These are phyloP conservation scores for Panurus biarmicus DNA, from an alignment of 2,113 vertebrate species.

Conservation along the genomic window DNA sequence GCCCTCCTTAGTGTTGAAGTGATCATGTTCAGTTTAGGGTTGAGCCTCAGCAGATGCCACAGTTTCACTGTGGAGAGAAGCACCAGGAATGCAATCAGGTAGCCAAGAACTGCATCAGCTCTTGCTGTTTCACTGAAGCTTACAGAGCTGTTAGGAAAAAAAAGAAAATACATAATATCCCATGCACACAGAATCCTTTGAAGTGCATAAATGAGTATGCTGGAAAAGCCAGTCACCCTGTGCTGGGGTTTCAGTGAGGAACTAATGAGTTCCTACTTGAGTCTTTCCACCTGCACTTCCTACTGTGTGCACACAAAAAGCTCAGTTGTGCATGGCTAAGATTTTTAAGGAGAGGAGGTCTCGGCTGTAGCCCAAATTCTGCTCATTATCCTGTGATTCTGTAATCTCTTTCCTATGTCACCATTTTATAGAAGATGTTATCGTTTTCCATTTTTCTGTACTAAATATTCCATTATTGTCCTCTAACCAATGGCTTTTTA, in stretches of 20 bases:
- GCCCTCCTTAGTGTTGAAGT: conserved; percentile 84
- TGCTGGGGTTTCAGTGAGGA: not conserved
- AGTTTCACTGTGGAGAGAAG: conserved; percentile 89
- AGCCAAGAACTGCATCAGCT: conserved; percentile 85
- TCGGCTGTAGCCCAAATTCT: not conserved
- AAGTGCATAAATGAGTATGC: not conserved
- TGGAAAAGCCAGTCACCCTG: not conserved
- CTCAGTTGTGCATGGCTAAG: not conserved
- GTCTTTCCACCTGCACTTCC: not conserved
- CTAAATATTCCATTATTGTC: not conserved
- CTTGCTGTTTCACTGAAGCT: conserved; percentile 88
- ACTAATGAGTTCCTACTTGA: not conserved
- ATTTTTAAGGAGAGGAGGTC: not conserved
- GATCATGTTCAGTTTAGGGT: conserved; percentile 92
- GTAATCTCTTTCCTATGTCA: not conserved
- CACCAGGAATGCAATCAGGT: conserved; percentile 90
- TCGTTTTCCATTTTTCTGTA: not conserved
- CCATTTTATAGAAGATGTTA: not conserved
- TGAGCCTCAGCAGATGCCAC: conserved; percentile 92
- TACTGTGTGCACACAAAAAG: not conserved
- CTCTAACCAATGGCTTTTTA: not conserved
- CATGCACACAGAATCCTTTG: not conserved
- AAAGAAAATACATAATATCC: not conserved
- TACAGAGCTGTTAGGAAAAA: conserved; percentile 67
- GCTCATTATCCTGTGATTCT: not conserved